Evolutionary conservation across 2,888 invertebrate species (phyloP).

Genomic region (Nymphalis c-album): DNA sequence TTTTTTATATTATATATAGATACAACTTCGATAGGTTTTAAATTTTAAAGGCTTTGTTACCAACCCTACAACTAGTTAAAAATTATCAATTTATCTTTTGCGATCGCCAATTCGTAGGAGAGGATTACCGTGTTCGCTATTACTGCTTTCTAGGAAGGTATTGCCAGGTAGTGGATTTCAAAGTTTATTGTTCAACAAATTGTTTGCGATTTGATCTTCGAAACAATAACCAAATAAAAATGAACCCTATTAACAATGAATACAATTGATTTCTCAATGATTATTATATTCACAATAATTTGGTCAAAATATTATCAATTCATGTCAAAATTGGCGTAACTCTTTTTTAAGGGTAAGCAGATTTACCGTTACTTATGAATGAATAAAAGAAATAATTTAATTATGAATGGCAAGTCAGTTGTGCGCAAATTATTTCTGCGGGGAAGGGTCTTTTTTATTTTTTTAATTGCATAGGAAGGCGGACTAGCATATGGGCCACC

Average conservation of each 20-base stretch:
- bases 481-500: too few species aligned
- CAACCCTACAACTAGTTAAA: conserved; percentile 61
- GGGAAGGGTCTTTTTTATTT: conserved; percentile 38
- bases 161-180: conserved; percentile 65
- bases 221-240: conserved; percentile 36
- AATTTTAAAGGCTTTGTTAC: not conserved
- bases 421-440: conserved; percentile 16
- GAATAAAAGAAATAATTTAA: conserved; percentile 51
- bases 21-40: too few species aligned
- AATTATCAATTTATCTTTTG: conserved; percentile 67
- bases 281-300: conserved; percentile 36
- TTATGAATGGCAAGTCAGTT: conserved; percentile 58
- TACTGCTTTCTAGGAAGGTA: conserved; percentile 77
- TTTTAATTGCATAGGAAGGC: too few species aligned
- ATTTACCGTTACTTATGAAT: conserved; percentile 58
- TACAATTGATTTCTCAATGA: conserved; percentile 37
- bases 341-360: conserved; percentile 43
- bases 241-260: conserved; percentile 29
- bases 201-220: conserved; percentile 40
- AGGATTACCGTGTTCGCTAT: conserved; percentile 74
- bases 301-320: conserved; percentile 49
- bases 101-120: conserved; percentile 72
- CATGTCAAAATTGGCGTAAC: conserved; percentile 56
- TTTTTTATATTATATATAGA: too few species aligned
- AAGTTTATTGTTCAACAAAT: conserved; percentile 60